A percentile compares a stretch with the other conserved stretches of the same genome.
These are phyloP conservation scores for Arion vulgaris DNA, from an alignment of 1,140 invertebrate species.

Conservation along the genomic window DNA sequence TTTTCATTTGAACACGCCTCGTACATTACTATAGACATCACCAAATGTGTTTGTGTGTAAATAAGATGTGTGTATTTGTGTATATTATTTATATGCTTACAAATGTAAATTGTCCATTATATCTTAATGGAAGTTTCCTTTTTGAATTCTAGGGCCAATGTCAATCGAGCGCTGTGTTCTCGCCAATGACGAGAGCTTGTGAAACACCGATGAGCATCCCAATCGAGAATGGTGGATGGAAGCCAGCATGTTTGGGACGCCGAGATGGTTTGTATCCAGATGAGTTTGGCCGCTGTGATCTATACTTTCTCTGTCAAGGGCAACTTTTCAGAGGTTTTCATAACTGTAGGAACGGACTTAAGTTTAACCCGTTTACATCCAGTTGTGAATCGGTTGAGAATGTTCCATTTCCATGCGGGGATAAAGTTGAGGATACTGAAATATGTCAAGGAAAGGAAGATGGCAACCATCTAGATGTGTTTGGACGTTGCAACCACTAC, in stretches of 20 bases:
- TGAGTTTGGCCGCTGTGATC: slow-evolving; percentile 46
- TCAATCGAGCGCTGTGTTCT: slow-evolving; percentile 45
- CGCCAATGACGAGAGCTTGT: slow-evolving; percentile 45
- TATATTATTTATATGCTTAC: too few relatives aligned
- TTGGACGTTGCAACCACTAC: slow-evolving; percentile 49
- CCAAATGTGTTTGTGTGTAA: too few relatives aligned
- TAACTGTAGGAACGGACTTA: slow-evolving; percentile 31
- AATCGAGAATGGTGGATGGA: slow-evolving; percentile 45
- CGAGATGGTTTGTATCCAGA: slow-evolving; percentile 45
- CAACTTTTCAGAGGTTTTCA: slow-evolving; percentile 44
- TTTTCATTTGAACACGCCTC: too few relatives aligned
- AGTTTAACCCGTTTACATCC: slow-evolving; percentile 43
- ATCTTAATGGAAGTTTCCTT: too few relatives aligned
- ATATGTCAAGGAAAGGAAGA: slow-evolving; percentile 36
- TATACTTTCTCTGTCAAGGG: slow-evolving; percentile 42
- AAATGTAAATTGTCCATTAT: too few relatives aligned
- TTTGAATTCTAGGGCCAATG: slow-evolving; percentile 33
- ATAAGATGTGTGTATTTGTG: too few relatives aligned
- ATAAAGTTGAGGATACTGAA: slow-evolving; percentile 28
- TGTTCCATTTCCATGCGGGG: slow-evolving; percentile 47
- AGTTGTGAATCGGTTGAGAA: slow-evolving; percentile 25
- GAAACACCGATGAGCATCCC: slow-evolving; percentile 48
- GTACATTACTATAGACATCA: too few relatives aligned
- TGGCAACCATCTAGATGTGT: slow-evolving; percentile 43
- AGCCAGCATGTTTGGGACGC: slow-evolving; percentile 42